Evolutionary conservation across 2,888 invertebrate species (phyloP), one percentile per base, ranked within the genome.

Genomic region (Caenorhabditis sp.): DNA sequence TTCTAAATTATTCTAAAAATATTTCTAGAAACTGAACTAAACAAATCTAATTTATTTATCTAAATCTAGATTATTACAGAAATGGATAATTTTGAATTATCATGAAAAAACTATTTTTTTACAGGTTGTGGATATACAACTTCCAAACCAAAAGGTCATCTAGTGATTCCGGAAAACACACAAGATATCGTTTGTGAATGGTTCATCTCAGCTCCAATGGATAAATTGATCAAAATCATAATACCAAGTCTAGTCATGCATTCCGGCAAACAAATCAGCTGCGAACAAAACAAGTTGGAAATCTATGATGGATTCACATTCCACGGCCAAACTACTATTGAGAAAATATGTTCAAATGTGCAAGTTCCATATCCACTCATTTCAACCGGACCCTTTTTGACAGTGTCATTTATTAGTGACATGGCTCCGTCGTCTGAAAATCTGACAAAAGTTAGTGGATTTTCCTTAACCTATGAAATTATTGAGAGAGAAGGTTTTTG

Each of bases 251-350:
- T 84, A 10, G 50, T 60, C 12, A 70, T 84, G 76, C 67, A 70
- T 21, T 72, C 83, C 17, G 69, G 59, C 21, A 73, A 76, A 23
- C 23, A 26, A 12, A 70, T 73, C 10, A 80, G 82, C 23, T 85
- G 85, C 59, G 67, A 78, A 0, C 63, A 80, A 21, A 85, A 86
- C 50, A 61, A 69, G 49, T 68, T 85, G 23, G 83, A 85, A 63
- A 66, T 74, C 17, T 72, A 43, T 53, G 78, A 80, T 61, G 81
- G 81, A 5, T 78, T 74, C 54, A 63, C 74, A 0, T 58, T 72
- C 0, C 71, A 67, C 49, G 71, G 71, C 12, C 23, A 52, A 25
- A 74, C 71, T 56, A 54, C 74, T 12, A 68, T 80, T 17, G 61
- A 71, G 0, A 65, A 70, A 49, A 60, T 69, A 0, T 81, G 81